Evolutionary conservation across 1,140 invertebrate genomes (phyloP).

Genomic region (Drosophila orosa): DNA sequence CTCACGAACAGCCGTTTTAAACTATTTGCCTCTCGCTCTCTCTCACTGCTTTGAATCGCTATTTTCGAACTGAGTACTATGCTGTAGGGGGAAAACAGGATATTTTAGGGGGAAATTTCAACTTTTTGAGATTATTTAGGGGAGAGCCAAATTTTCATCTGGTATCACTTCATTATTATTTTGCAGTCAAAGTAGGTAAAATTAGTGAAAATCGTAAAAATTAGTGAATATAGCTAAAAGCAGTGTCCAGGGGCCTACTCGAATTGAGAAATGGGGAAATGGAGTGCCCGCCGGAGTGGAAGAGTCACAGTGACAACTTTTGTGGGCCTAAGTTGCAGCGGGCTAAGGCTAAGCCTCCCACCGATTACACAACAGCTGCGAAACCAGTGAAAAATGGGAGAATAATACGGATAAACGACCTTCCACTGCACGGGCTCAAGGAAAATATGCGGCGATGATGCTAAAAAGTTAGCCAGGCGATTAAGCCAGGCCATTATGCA

Average conservation of each 20-base stretch:
- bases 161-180: too few species aligned
- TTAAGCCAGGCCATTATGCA: conserved; percentile 1
- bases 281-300: neutral
- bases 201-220: conserved; percentile 19
- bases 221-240: neutral
- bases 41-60: too few species aligned
- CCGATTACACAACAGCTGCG: conserved; percentile 71
- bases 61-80: too few species aligned
- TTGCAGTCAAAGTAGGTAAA: conserved; percentile 49
- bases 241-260: neutral
- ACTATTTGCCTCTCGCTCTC: too few species aligned
- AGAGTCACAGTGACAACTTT: neutral
- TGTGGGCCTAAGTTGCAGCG: neutral
- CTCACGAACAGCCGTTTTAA: too few species aligned
- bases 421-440: conserved; percentile 4
- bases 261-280: neutral
- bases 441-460: conserved; percentile 3
- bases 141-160: too few species aligned
- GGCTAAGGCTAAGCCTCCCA: neutral
- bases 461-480: neutral
- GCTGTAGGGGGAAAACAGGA: too few species aligned
- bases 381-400: conserved; percentile 50
- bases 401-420: conserved; percentile 37
- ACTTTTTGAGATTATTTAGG: too few species aligned
- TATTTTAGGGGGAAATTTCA: too few species aligned